These are phyloP conservation scores for Sesia apiformis DNA, from an alignment of 2,888 invertebrate genomes.

Conservation along the genomic window DNA sequence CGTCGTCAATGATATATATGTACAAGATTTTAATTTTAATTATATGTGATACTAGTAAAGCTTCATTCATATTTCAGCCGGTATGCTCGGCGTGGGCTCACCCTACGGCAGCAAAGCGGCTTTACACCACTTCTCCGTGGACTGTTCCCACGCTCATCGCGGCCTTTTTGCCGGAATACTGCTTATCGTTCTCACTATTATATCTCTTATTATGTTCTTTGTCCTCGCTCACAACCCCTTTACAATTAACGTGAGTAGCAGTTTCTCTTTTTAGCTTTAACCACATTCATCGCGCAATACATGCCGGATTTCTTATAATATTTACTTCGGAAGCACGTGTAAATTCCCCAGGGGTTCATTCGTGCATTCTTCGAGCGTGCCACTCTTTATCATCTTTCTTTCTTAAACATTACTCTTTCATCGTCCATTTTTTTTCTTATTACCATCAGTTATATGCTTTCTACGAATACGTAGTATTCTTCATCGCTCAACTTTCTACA, in stretches of 20 bases:
- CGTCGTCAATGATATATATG: not conserved
- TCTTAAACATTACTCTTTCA: conserved; percentile 2
- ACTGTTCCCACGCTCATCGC: conserved; percentile 89
- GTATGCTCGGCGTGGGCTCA: conserved; percentile 64
- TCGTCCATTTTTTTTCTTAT: too few relatives aligned
- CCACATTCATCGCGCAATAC: too few relatives aligned
- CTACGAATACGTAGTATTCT: too few relatives aligned
- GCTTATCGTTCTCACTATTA: conserved; percentile 86
- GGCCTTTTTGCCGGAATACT: conserved; percentile 84
- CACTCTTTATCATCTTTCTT: not conserved
- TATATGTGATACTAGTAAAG: not conserved
- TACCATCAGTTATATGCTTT: too few relatives aligned
- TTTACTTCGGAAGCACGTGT: too few relatives aligned
- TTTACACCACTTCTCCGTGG: conserved; percentile 82
- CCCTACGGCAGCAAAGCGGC: conserved; percentile 57
- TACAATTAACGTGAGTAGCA: conserved; percentile 63
- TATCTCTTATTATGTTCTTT: conserved; percentile 92
- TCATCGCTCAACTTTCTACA: too few relatives aligned
- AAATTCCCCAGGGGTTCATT: too few relatives aligned
- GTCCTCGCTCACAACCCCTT: conserved; percentile 81
- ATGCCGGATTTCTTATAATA: too few relatives aligned
- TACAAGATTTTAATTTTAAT: not conserved
- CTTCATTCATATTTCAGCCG: conserved; percentile 58
- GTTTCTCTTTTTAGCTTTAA: too few relatives aligned
- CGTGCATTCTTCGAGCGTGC: too few relatives aligned